These are phyloP conservation scores for Erebia ligea DNA, from an alignment of 2,888 invertebrate species.

Conservation along the genomic window DNA sequence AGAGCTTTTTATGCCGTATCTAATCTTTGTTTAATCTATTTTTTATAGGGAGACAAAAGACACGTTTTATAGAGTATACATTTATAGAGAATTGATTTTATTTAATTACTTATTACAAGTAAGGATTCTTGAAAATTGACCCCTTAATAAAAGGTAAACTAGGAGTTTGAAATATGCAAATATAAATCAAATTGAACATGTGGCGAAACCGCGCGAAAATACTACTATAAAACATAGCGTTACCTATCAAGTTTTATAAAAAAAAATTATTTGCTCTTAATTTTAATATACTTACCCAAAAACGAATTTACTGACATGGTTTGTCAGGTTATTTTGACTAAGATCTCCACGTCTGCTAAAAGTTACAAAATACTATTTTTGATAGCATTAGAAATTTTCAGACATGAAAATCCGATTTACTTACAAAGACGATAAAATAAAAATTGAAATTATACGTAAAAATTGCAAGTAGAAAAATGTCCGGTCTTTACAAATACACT, in stretches of 20 bases:
- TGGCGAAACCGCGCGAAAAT: too few species aligned
- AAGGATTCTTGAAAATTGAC: too few species aligned
- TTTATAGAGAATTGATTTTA: too few species aligned
- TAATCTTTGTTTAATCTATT: conserved; percentile 23
- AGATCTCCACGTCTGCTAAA: background rate
- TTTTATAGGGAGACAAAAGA: background rate
- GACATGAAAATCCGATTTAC: conserved; percentile 8
- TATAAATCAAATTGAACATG: too few species aligned
- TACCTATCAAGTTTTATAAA: too few species aligned
- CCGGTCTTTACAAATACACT: conserved; percentile 16
- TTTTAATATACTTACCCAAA: too few species aligned
- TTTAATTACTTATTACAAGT: too few species aligned
- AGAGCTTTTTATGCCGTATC: conserved; percentile 43
- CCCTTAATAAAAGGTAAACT: too few species aligned
- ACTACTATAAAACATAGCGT: too few species aligned
- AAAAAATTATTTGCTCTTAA: too few species aligned
- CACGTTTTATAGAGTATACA: background rate
- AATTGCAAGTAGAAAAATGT: conserved; percentile 12
- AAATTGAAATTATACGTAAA: background rate
- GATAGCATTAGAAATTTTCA: background rate
- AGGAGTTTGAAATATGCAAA: too few species aligned
- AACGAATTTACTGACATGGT: too few species aligned
- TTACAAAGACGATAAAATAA: conserved; percentile 7
- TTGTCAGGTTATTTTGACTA: background rate
- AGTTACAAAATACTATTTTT: background rate